Evolutionary conservation across 2,888 invertebrate genomes (phyloP), one percentile per base, ranked within the genome.

Genomic region (Melinaea marsaeus): DNA sequence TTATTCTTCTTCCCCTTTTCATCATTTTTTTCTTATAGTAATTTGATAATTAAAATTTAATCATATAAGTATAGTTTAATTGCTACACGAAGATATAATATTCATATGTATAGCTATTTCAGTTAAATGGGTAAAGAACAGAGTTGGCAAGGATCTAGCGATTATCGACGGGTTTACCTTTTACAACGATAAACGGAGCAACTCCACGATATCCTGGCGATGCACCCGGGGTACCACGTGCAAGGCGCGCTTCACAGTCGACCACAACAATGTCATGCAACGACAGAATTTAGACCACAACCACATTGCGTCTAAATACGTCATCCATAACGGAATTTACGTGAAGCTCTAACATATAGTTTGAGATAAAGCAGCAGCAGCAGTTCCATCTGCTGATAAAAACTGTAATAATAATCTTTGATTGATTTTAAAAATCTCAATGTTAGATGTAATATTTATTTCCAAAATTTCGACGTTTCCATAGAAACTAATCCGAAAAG

Each of bases 161-260:
- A 56, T 84, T 1, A 55, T 79, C 0, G 60, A 77, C 2, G 76
- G 79, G 0, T 82, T 69, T 63, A 75, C 78, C 0, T 84, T 76
- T 63, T 78, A 78, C 63, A 64, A 61, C 13, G 65, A 68, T 4
- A 65, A 63, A 4, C 65, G 47, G 2, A 62, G 64, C 9, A 4
- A 34, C 13, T 64, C 7, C 0, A 72, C 69, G 0, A 55, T 58
- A 2, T 48, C 51, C 1, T 75, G 71, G 71, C 65, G 72, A 4
- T 79, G 79, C 54, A 75, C 75, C 6, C 66, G 57, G 11, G 69
- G 70, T 3, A 68, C 68, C 1, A 62, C 63, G 5, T 79, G 79
- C 64, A 74, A 71, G 45, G 73, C 76, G 2, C 58, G 71, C 13
- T 64, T 74, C 13, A 64, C 63, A 32, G 13, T 65, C 22, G 55